These are phyloP conservation scores for Ptiloglossa arizonensis DNA, from an alignment of 1,140 invertebrate genomes.

Conservation along the genomic window DNA sequence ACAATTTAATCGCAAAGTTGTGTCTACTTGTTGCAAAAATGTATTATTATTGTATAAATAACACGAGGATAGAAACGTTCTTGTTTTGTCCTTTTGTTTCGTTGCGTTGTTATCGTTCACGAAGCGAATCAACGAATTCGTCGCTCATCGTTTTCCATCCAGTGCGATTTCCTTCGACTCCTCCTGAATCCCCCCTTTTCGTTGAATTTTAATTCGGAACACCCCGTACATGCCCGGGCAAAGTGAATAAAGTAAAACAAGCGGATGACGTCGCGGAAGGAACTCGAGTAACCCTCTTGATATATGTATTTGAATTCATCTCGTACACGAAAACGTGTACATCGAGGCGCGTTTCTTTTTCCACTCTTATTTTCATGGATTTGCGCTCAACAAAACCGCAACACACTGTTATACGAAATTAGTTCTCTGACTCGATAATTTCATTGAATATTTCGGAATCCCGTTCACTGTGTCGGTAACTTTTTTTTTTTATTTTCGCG, in stretches of 20 bases:
- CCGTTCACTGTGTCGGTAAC: not conserved
- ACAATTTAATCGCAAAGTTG: too few relatives aligned
- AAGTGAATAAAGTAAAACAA: conserved; percentile 62
- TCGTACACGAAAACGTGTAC: conserved; percentile 29
- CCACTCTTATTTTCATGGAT: conserved; percentile 40
- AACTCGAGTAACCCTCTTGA: conserved; percentile 57
- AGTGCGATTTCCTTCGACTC: not conserved
- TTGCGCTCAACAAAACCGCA: conserved; percentile 10
- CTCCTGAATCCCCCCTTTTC: conserved; percentile 1
- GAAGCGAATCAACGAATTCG: not conserved
- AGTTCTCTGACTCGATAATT: not conserved
- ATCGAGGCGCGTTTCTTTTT: conserved; percentile 1
- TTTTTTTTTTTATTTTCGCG: too few relatives aligned
- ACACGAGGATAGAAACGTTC: too few relatives aligned
- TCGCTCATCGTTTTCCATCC: conserved; percentile 1
- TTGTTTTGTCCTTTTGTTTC: too few relatives aligned
- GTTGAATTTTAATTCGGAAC: conserved; percentile 47
- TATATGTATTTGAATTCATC: conserved; percentile 65
- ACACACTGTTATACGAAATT: conserved; percentile 1
- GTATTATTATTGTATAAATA: too few relatives aligned
- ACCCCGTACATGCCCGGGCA: conserved; percentile 6
- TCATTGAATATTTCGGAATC: not conserved
- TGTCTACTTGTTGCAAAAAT: too few relatives aligned
- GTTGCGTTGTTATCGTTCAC: too few relatives aligned
- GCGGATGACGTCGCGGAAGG: conserved; percentile 54